Evolutionary conservation across 1,140 invertebrate species (phyloP), one percentile per base, ranked within the genome.

Genomic region (Meloidogyne exigua): DNA sequence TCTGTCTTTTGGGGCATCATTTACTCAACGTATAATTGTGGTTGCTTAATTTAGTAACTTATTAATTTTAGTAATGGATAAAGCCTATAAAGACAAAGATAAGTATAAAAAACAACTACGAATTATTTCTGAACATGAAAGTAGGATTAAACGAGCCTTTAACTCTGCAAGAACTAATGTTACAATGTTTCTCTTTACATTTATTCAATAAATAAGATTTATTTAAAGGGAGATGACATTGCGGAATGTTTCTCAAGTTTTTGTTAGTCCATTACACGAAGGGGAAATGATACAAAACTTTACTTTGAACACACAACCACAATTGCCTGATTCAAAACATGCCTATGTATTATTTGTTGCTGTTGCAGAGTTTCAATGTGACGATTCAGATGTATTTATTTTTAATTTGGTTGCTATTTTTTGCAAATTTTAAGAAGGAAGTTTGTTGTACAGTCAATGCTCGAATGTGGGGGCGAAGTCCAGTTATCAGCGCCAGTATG

Each of bases 231-330:
- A 78, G 21, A 74, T 78, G 66, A 75, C 32, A 13, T 44, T 69
- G 12, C 79, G 63, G 12, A 64, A 57, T 49, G 65, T 78, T 67
- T 78, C 76, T 23, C 76, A 42, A 26, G 73, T 78, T 63, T 78
- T 78, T 63, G 76, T 78, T 1, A 78, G 73, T 32, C 76, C 76
- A 18, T 15, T 78, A n/a, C 69, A 78, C 36, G 76, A 78, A 68
- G 39, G 18, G 3, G 57, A 73, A 25, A 15, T 65, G n/a, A 65
- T 66, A 23, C 72, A 73, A 28, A 57, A 15, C 23, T 73, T 73
- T 21, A 15, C 21, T n/a, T n/a, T 73, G 12, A 73, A 64, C 10
- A 62, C 39, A 26, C 72, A 73, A 18, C 72, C 72, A 7, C 72
- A 73, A 36, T 65, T 73, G 12, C 72, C 72, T 1, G 49, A 39